These are phyloP conservation scores for Microtus oregoni DNA, from an alignment of 2,113 vertebrate species.

Conservation along the genomic window DNA sequence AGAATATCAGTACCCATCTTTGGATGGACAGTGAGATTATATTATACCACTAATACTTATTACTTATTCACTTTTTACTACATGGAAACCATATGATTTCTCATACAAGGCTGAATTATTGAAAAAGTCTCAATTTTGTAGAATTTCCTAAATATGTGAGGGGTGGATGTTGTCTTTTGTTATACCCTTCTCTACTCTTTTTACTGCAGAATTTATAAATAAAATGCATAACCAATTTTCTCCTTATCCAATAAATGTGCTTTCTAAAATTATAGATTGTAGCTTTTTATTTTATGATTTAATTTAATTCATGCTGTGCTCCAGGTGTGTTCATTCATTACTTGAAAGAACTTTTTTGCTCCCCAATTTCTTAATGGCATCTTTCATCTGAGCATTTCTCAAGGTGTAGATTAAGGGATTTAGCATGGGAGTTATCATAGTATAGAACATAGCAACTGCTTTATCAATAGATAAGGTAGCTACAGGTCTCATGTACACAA, in stretches of 20 bases:
- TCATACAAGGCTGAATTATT: neutral
- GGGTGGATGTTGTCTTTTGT: neutral
- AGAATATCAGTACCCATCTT: neutral
- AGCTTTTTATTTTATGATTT: neutral
- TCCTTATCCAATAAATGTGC: neutral
- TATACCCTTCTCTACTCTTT: neutral
- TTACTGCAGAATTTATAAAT: neutral
- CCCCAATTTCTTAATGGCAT: conserved; percentile 75
- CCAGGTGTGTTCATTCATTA: neutral
- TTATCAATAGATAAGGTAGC: conserved; percentile 71
- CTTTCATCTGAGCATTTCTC: conserved; percentile 81
- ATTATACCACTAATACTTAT: neutral
- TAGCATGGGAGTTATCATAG: conserved; percentile 78
- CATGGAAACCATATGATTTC: neutral
- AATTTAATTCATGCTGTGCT: neutral
- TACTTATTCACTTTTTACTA: neutral
- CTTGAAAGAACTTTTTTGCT: conserved; percentile 10
- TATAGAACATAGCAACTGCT: conserved; percentile 78
- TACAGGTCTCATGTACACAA: conserved; percentile 71
- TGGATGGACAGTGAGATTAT: neutral
- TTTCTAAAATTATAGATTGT: neutral
- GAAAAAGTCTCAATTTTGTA: neutral
- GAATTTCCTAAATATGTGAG: neutral
- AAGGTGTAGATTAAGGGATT: conserved; percentile 82
- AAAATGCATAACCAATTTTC: neutral